Conservation (phyloP, 2,113 vertebrate genomes). For the Castor canadensis region DNA sequence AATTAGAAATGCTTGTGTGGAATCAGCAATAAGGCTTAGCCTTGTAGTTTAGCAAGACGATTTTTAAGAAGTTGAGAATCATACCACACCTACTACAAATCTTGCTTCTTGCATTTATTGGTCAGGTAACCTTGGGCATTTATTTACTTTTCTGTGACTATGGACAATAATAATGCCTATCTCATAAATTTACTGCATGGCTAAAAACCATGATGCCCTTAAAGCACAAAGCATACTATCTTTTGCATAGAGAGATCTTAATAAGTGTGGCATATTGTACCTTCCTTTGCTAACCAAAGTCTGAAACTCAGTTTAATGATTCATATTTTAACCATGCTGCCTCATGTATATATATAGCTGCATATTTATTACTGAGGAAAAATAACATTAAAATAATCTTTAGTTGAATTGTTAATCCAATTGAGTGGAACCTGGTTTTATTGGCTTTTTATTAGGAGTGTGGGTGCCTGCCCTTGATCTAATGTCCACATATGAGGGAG, state of each 20-base stretch:
- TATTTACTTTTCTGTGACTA: neutral
- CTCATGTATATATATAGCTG: neutral
- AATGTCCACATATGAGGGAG: too few relatives aligned
- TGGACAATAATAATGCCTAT: neutral
- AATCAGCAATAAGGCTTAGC: neutral
- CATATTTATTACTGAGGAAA: constrained; percentile 33
- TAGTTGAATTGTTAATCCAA: constrained; percentile 56
- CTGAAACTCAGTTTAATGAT: constrained; percentile 52
- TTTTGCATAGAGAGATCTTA: neutral
- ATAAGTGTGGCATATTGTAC: neutral
- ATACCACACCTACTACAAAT: neutral
- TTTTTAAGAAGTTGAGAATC: neutral
- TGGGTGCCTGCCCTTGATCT: too few relatives aligned
- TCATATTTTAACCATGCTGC: constrained; percentile 38
- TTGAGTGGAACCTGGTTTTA: constrained; percentile 52
- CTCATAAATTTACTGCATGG: neutral
- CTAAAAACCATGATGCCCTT: neutral
- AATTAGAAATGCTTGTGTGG: constrained; percentile 3
- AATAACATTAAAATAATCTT: constrained; percentile 59
- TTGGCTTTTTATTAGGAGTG: constrained; percentile 34
- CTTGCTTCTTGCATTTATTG: neutral
- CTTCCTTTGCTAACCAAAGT: neutral
- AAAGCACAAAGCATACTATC: neutral
- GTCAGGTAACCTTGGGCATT: neutral
- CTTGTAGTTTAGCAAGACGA: neutral